Conservation (phyloP, 2,888 invertebrate species). For the Napeogenes sylphis region DNA sequence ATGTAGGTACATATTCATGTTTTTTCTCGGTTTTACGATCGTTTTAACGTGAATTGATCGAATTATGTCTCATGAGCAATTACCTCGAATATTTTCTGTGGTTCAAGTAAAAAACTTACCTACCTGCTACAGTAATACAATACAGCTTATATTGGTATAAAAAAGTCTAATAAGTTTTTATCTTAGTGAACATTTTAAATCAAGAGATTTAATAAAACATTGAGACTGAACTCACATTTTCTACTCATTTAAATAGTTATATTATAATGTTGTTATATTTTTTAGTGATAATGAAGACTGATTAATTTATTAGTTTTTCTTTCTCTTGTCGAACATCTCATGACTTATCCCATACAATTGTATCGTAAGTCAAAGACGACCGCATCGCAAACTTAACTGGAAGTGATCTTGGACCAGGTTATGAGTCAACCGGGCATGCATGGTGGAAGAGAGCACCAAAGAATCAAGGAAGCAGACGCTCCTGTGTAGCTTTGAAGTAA, state of each 20-base stretch:
- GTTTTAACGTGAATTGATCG: slow-evolving; percentile 56
- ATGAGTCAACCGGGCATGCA: slow-evolving; percentile 72
- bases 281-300: neutral
- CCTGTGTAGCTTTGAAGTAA: neutral
- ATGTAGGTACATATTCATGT: slow-evolving; percentile 30
- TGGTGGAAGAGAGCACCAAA: slow-evolving; percentile 50
- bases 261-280: too few relatives aligned
- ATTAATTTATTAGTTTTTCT: neutral
- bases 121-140: too few relatives aligned
- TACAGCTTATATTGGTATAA: too few relatives aligned
- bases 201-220: too few relatives aligned
- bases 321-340: neutral
- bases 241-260: too few relatives aligned
- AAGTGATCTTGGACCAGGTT: slow-evolving; percentile 59
- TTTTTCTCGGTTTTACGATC: slow-evolving; percentile 42
- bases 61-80: slow-evolving; percentile 50
- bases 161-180: too few relatives aligned
- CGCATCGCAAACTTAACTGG: slow-evolving; percentile 60
- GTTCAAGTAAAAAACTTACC: slow-evolving; percentile 30
- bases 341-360: slow-evolving; percentile 8
- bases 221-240: too few relatives aligned
- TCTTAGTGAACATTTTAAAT: too few relatives aligned
- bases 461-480: slow-evolving; percentile 36
- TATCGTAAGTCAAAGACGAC: slow-evolving; percentile 42
- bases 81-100: slow-evolving; percentile 41